A percentile compares a stretch with the other conserved stretches of the same genome.
phyloP scores from a whole-genome alignment of 2,888 invertebrate species.

The Gymnoscelis rufifasciata region DNA sequence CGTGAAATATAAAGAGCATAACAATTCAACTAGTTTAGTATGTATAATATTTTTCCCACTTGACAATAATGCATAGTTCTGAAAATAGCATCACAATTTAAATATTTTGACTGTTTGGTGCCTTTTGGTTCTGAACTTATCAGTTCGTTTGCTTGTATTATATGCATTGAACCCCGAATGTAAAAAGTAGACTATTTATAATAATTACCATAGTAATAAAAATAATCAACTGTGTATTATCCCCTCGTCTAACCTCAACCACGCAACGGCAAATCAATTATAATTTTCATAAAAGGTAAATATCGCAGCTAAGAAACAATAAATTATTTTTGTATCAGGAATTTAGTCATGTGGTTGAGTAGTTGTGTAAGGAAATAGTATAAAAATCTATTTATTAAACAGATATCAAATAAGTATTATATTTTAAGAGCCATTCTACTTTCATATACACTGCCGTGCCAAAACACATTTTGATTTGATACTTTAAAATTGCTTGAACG shows the following conservation, averaged over 20 bases:
- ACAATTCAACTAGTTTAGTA: neutral
- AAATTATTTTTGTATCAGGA: neutral
- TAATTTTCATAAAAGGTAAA: neutral
- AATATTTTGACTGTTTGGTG: neutral
- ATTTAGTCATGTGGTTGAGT: slow-evolving; percentile 8
- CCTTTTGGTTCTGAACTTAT: slow-evolving; percentile 14
- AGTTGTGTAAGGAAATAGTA: slow-evolving; percentile 16
- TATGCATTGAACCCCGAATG: slow-evolving; percentile 17
- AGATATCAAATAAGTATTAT: slow-evolving; percentile 47
- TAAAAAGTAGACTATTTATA: slow-evolving; percentile 15
- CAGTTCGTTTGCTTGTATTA: neutral
- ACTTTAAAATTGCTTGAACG: neutral
- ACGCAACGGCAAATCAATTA: slow-evolving; percentile 3
- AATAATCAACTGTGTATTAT: slow-evolving; percentile 19
- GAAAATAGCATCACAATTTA: no score
- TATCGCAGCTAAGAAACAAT: neutral
- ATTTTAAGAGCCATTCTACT: slow-evolving; percentile 47
- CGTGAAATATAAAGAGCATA: no score
- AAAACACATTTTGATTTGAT: slow-evolving; percentile 40
- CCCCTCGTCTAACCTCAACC: slow-evolving; percentile 9
- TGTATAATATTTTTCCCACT: neutral
- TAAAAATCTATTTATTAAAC: slow-evolving; percentile 35
- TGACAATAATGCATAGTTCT: neutral
- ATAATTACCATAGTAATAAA: slow-evolving; percentile 12
- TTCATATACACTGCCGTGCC: slow-evolving; percentile 58